Base-by-base conservation (phyloP, 1,140 invertebrate species). In the Samia ricini region DNA sequence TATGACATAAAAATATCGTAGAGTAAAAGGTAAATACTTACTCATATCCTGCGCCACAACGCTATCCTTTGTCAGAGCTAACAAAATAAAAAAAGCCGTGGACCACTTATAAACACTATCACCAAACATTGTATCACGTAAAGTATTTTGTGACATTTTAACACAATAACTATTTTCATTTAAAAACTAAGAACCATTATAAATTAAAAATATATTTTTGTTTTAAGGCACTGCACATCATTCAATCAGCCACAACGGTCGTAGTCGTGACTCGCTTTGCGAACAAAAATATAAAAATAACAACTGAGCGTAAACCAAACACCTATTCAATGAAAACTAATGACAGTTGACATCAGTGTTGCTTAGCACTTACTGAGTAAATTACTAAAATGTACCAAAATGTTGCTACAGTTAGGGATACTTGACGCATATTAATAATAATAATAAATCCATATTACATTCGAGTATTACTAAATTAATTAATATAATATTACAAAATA, bases 31-130 rank as follows among this genome's bases (percentile, higher is more conserved):
- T 15, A 20, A 22, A 48, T 58, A 85, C 82, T 84, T 79, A 88
- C 83, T 81, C 71, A 81, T 63, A 75, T 78, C 72, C 56, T 77
- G 76, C 64, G 83, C 77, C 71, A 72, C 74, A 57, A 74, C 77
- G 65, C 65, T 75, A 69, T 81, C 78, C 83, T 86, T 86, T 86
- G 83, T 86, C 71, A 77, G 68, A 59, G 71, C 73, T 72, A 81
- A 75, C 74, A 86, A 76, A 81, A 86, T 68, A 68, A 85, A 72
- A 67, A 77, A 77, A 77, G 72, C 75, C 66, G 77, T 73, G 70
- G 79, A 83, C 70, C 66, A 63, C 68, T 73, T 76, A 79, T 67
- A 69, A 63, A 77, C 72, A 80, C 75, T 70, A 72, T 67, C 71
- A 78, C 79, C 63, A 61, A 76, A 75, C 82, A 87, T 87, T 78